A percentile compares a stretch with the other conserved stretches of the same genome.
phyloP scores from a whole-genome alignment of 2,888 invertebrate species.

The Tenthredo distinguenda region DNA sequence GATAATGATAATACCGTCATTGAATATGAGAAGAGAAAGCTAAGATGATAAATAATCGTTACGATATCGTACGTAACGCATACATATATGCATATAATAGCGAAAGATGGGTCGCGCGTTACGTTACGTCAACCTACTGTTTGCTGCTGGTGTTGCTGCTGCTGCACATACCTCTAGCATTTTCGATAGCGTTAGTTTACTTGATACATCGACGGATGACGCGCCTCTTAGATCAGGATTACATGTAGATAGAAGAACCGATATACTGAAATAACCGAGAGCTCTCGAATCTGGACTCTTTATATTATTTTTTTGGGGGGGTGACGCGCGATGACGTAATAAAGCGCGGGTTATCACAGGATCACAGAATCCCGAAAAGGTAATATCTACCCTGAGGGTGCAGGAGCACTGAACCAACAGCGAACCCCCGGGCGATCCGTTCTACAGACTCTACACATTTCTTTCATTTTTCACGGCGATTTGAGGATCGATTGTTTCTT shows the following conservation, averaged over 20 bases:
- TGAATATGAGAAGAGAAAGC: no score
- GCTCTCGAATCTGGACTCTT: constrained; percentile 43
- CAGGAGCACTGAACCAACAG: constrained; percentile 55
- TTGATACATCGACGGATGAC: constrained; percentile 74
- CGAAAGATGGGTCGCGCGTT: neutral
- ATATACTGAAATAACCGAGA: constrained; percentile 26
- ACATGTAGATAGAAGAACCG: constrained; percentile 67
- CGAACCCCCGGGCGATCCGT: neutral
- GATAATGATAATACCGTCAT: neutral
- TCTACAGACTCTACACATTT: neutral
- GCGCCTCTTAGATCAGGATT: constrained; percentile 73
- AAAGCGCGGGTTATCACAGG: constrained; percentile 77
- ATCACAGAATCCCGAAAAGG: constrained; percentile 64
- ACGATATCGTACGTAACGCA: neutral
- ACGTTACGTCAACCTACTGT: constrained; percentile 26
- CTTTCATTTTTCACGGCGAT: neutral
- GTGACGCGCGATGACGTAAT: constrained; percentile 74
- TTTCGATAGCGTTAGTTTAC: constrained; percentile 27
- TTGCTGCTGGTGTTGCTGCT: neutral
- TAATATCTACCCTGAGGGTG: constrained; percentile 49
- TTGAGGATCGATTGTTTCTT: neutral
- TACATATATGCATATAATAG: neutral
- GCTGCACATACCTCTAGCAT: neutral
- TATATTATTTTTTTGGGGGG: constrained; percentile 61
- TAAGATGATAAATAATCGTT: no score